Percentiles rank a stretch among this genome's conserved stretches.
Evolutionary conservation across 2,888 invertebrate species (phyloP).

Genomic region (Tromatobia lineatoria): DNA sequence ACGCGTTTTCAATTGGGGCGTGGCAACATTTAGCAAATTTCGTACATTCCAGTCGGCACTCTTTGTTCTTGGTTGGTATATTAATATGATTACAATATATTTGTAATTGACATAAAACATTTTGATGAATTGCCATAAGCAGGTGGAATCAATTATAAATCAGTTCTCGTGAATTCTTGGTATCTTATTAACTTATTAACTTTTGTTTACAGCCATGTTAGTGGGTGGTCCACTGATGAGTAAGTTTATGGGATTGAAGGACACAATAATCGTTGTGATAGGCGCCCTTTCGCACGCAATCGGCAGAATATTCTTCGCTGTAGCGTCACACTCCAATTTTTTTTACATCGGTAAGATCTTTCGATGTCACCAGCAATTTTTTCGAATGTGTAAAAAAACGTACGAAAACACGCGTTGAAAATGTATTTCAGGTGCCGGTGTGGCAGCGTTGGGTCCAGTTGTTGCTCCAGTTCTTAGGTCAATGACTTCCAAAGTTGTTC

Average conservation of each 20-base stretch:
- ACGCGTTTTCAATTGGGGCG: constrained; percentile 91
- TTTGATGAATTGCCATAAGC: background rate
- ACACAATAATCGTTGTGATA: constrained; percentile 91
- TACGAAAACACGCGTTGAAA: background rate
- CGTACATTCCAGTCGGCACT: constrained; percentile 90
- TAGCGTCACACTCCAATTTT: constrained; percentile 86
- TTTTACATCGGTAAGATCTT: constrained; percentile 88
- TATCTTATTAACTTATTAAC: background rate
- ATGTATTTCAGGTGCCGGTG: constrained; percentile 88
- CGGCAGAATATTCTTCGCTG: constrained; percentile 90
- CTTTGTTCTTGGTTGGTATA: constrained; percentile 88
- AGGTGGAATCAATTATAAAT: background rate
- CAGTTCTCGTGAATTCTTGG: background rate
- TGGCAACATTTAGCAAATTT: constrained; percentile 90
- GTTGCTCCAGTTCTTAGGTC: constrained; percentile 93
- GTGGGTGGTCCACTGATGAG: constrained; percentile 91
- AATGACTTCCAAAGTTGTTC: constrained; percentile 92
- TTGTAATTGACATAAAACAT: background rate
- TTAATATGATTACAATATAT: background rate
- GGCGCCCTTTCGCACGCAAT: constrained; percentile 90
- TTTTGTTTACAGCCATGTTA: constrained; percentile 87
- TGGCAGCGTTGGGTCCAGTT: constrained; percentile 92
- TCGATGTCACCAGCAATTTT: background rate
- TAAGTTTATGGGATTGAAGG: constrained; percentile 89
- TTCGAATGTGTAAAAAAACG: background rate